phyloP scores from a whole-genome alignment of 2,113 vertebrate genomes.

The Xenopus tropicalis region DNA sequence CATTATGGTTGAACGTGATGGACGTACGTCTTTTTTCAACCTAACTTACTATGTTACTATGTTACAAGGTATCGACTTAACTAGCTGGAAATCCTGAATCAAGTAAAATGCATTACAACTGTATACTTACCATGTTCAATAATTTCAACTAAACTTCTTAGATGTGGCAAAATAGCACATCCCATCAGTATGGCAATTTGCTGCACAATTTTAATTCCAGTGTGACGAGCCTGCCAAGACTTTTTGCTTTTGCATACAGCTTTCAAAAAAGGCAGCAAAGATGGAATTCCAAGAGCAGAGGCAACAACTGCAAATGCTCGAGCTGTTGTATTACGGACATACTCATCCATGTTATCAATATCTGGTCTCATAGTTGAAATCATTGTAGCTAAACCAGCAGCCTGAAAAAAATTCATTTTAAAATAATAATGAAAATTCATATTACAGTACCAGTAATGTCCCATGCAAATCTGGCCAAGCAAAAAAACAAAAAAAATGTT shows the following conservation, averaged over 20 bases:
- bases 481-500: too few species aligned
- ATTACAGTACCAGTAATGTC: background rate
- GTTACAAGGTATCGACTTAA: too few species aligned
- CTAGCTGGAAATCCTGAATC: background rate
- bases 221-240: slow-evolving; percentile 96
- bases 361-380: slow-evolving; percentile 98
- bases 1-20: too few species aligned
- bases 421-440: background rate
- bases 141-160: slow-evolving; percentile 97
- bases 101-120: background rate
- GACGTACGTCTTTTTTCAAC: too few species aligned
- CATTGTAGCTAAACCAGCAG: slow-evolving; percentile 98
- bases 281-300: slow-evolving; percentile 95
- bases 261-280: slow-evolving; percentile 93
- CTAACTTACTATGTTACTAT: too few species aligned
- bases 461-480: too few species aligned
- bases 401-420: slow-evolving; percentile 60
- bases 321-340: slow-evolving; percentile 96
- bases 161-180: slow-evolving; percentile 95
- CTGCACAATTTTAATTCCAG: slow-evolving; percentile 98
- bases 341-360: slow-evolving; percentile 99
- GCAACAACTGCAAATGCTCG: slow-evolving; percentile 96
- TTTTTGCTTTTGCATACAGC: slow-evolving; percentile 99
- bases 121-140: slow-evolving; percentile 89
- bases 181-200: slow-evolving; percentile 99